Evolutionary conservation across 2,113 vertebrate species (phyloP), one percentile per base, ranked within the genome.

Genomic region (Eublepharis macularius): DNA sequence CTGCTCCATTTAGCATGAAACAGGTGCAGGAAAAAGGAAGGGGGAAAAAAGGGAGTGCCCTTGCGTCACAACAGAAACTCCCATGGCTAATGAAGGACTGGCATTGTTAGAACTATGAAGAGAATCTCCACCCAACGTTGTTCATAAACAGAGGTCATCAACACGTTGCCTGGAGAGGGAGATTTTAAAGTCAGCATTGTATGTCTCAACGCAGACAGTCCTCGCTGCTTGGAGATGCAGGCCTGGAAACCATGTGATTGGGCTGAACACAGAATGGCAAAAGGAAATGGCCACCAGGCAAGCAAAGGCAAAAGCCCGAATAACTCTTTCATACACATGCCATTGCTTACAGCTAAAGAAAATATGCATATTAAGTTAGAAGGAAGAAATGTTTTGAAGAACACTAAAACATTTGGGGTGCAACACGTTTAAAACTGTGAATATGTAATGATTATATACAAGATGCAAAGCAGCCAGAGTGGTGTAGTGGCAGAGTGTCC

Each of bases 21-120:
- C 83, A 91, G 82, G 82, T 86, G 76, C 45, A 84, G 34, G 34
- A 39, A 84, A 21, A 57, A 11, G 13, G 70, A 24, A 85, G 54
- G 16, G 3, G 16, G 29, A 51, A 21, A 49, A 92, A 82, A 89
- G 1, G n/a, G 73, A n/a, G 0, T 1, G 12, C 1, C 66, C 11
- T 21, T 34, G 34, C 8, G 2, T 72, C 19, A 5, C 19, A 72
- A 34, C 49, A 69, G 80, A 60, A 83, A 54, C 65, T 24, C 45
- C 63, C 32, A 17, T 4, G 80, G 60, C 45, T 68, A 34, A 13
- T 51, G 21, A 68, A 81, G 81, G 80, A 89, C 3, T 80, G 80
- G 74, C 63, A 82, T 60, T 75, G 54, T 2, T 82, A 86, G 72
- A 68, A 45, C 73, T 32, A 9, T 0, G 47, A 26, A 73, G 65